phyloP scores from a whole-genome alignment of 2,797 vertebrate genomes.

The Sebastes diaconus region DNA sequence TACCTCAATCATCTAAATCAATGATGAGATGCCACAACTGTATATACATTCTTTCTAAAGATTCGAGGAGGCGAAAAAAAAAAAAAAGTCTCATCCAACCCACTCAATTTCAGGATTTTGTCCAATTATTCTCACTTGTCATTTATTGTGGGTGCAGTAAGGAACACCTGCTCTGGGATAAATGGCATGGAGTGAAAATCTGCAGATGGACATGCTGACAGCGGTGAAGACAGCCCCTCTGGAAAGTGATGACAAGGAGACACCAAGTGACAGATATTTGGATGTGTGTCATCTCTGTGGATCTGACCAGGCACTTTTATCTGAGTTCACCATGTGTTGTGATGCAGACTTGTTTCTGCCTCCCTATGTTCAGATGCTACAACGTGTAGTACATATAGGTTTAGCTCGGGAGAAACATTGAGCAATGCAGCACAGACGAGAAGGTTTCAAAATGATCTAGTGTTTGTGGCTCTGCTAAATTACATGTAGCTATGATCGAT shows the following conservation, averaged over 20 bases:
- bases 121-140: constrained; percentile 71
- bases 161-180: constrained; percentile 67
- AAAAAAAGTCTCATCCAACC: constrained; percentile 14
- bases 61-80: background rate
- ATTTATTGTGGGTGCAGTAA: constrained; percentile 42
- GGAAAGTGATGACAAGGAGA: constrained; percentile 69
- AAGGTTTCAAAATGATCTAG: constrained; percentile 15
- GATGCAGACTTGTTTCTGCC: constrained; percentile 35
- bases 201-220: constrained; percentile 68
- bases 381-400: background rate
- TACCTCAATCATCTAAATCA: constrained; percentile 46
- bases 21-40: constrained; percentile 2
- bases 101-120: constrained; percentile 51
- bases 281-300: constrained; percentile 62
- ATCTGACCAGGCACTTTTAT: constrained; percentile 74
- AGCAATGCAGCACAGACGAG: background rate
- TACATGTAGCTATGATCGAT: constrained; percentile 26
- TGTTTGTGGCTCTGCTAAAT: constrained; percentile 32
- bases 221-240: constrained; percentile 64
- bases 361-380: constrained; percentile 7
- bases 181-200: constrained; percentile 49
- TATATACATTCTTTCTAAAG: constrained; percentile 21
- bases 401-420: background rate
- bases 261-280: constrained; percentile 72
- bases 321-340: constrained; percentile 31